A percentile compares a stretch with the other conserved stretches of the same genome.
These are phyloP conservation scores for Forbesichthys agassizii DNA, from an alignment of 2,113 vertebrate species.

Conservation along the genomic window DNA sequence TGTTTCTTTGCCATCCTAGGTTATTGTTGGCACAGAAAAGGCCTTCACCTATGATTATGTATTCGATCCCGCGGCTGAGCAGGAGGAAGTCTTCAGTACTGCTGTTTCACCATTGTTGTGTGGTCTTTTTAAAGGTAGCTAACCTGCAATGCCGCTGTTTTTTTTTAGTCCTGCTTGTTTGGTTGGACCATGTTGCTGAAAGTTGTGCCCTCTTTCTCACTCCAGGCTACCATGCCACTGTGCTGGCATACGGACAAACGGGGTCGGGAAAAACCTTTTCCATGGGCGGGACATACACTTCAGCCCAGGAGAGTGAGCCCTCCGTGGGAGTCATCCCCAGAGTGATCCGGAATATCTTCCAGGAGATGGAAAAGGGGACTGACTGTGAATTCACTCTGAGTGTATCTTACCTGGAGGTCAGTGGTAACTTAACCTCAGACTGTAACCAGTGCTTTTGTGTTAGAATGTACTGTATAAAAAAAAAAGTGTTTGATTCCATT, in stretches of 20 bases:
- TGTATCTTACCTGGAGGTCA: constrained; percentile 95
- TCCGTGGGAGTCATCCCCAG: constrained; percentile 91
- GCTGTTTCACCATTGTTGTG: constrained; percentile 83
- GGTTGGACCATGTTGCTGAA: not conserved
- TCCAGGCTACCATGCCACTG: constrained; percentile 91
- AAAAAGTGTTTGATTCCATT: too few species aligned
- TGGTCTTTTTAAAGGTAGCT: constrained; percentile 91
- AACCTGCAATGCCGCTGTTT: not conserved
- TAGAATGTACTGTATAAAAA: too few species aligned
- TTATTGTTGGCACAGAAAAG: constrained; percentile 89
- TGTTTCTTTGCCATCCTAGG: constrained; percentile 66
- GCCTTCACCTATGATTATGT: constrained; percentile 93
- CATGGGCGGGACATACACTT: constrained; percentile 93
- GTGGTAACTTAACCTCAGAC: not conserved
- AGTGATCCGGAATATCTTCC: constrained; percentile 85
- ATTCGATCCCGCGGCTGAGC: constrained; percentile 89
- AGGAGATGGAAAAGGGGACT: constrained; percentile 77
- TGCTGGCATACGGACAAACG: constrained; percentile 93
- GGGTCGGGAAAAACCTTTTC: constrained; percentile 97
- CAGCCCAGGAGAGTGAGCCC: constrained; percentile 85
- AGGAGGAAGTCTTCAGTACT: constrained; percentile 90
- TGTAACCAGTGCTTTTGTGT: too few species aligned
- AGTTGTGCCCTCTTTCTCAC: constrained; percentile 36
- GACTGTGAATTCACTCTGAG: constrained; percentile 83
- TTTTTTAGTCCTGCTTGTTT: not conserved